phyloP scores from a whole-genome alignment of 2,797 vertebrate species.

The Harpagifer antarcticus region DNA sequence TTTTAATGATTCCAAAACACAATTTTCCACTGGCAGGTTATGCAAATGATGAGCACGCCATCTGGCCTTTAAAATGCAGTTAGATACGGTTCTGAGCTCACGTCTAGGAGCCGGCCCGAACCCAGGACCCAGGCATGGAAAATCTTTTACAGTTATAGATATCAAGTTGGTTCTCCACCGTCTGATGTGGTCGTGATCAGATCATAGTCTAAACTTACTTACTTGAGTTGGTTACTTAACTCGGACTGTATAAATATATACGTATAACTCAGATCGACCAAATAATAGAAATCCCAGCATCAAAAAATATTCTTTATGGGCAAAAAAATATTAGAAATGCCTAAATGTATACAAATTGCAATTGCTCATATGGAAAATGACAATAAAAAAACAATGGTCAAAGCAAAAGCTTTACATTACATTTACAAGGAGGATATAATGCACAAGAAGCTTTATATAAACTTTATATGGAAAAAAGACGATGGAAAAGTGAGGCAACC shows the following conservation, averaged over 20 bases:
- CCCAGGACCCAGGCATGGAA: conserved; percentile 47
- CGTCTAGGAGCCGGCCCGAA: conserved; percentile 43
- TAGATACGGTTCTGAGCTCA: conserved; percentile 68
- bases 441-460: conserved; percentile 13
- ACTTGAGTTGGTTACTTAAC: neutral
- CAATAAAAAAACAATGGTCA: conserved; percentile 13
- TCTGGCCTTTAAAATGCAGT: conserved; percentile 58
- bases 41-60: conserved; percentile 61
- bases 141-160: conserved; percentile 30
- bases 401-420: conserved; percentile 1
- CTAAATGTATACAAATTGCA: neutral
- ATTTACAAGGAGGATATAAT: conserved; percentile 40
- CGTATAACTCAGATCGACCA: neutral
- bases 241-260: conserved; percentile 13
- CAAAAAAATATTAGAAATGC: neutral
- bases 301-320: neutral
- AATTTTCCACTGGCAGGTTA: conserved; percentile 56
- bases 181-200: conserved; percentile 40
- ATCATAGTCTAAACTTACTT: conserved; percentile 10
- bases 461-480: conserved; percentile 46
- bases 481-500: conserved; percentile 58
- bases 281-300: neutral
- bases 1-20: conserved; percentile 55
- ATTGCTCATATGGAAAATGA: conserved; percentile 5
- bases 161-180: conserved; percentile 18